Percentiles rank a stretch among this genome's conserved stretches.
phyloP scores from a whole-genome alignment of 2,888 invertebrate species.

The Nemapogon koenigi region DNA sequence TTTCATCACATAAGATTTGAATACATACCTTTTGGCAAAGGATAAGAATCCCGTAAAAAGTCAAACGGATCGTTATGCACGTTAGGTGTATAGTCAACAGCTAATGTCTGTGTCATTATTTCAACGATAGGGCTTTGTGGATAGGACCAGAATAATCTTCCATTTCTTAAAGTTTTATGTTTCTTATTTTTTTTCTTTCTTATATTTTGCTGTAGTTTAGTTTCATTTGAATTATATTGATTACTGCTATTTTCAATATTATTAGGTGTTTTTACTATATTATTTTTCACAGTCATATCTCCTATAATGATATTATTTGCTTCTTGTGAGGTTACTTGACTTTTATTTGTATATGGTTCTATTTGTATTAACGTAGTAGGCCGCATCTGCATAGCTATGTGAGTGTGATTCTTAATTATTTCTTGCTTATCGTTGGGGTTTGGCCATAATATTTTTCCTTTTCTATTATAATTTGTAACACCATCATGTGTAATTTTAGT shows the following conservation, averaged over 20 bases:
- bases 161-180: conserved; percentile 19
- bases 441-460: conserved; percentile 37
- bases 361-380: too few species aligned
- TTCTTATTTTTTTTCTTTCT: conserved; percentile 11
- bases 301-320: conserved; percentile 1
- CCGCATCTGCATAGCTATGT: conserved; percentile 2
- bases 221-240: conserved; percentile 26
- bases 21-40: conserved; percentile 54
- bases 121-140: conserved; percentile 43
- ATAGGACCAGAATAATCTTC: conserved; percentile 37
- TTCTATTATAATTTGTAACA: too few species aligned
- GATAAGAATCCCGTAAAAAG: conserved; percentile 44
- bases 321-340: too few species aligned
- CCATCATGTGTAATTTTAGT: too few species aligned
- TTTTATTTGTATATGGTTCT: too few species aligned
- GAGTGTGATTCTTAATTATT: conserved; percentile 3
- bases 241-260: too few species aligned
- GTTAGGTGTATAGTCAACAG: conserved; percentile 30
- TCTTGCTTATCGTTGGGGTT: conserved; percentile 12
- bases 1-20: too few species aligned
- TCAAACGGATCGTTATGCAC: conserved; percentile 44
- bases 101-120: conserved; percentile 35
- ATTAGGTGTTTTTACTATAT: too few species aligned
- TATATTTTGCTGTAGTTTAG: conserved; percentile 16
- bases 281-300: too few species aligned